phyloP scores from a whole-genome alignment of 2,113 vertebrate genomes.

The Spermophilus dauricus region DNA sequence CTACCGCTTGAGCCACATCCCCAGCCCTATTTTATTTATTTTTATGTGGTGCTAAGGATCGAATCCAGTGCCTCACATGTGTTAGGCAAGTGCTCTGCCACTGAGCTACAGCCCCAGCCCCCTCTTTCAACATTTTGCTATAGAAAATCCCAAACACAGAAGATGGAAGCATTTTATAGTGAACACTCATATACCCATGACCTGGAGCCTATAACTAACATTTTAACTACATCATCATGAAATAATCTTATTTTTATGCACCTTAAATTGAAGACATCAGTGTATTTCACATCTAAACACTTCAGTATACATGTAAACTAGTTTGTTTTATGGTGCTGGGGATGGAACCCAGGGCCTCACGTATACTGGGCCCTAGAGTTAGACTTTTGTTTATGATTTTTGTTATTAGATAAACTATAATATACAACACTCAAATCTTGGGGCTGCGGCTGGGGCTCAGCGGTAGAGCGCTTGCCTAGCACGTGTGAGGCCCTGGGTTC shows the following conservation, averaged over 20 bases:
- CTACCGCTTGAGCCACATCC: too few relatives aligned
- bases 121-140: neutral
- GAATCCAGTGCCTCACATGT: too few relatives aligned
- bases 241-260: neutral
- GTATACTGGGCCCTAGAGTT: neutral
- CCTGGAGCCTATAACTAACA: neutral
- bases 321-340: neutral
- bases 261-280: constrained; percentile 20
- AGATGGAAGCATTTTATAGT: neutral
- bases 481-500: too few relatives aligned
- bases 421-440: neutral
- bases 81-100: too few relatives aligned
- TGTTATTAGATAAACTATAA: constrained; percentile 32
- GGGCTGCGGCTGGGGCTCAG: too few relatives aligned
- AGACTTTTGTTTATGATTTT: neutral
- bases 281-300: neutral
- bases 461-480: too few relatives aligned
- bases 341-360: neutral
- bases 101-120: too few relatives aligned
- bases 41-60: too few relatives aligned
- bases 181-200: neutral
- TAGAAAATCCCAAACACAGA: constrained; percentile 35
- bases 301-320: constrained; percentile 21
- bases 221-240: constrained; percentile 7
- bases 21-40: too few relatives aligned